phyloP scores from a whole-genome alignment of 2,113 vertebrate species.

The Centrocercus urophasianus region DNA sequence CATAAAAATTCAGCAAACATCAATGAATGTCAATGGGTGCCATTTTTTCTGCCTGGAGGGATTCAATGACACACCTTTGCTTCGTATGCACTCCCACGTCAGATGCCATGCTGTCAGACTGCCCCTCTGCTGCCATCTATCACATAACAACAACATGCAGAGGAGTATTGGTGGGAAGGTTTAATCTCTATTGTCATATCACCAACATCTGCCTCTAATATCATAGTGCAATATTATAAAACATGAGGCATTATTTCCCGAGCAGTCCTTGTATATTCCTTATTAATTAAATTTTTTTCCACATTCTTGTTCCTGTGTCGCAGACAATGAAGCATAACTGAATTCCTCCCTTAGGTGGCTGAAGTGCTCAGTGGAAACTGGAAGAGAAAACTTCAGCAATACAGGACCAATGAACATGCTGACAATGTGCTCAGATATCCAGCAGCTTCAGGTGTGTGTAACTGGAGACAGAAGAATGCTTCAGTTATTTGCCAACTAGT shows the following conservation, averaged over 20 bases:
- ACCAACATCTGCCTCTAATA: neutral
- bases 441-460: neutral
- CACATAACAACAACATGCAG: neutral
- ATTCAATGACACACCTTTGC: neutral
- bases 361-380: neutral
- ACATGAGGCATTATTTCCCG: neutral
- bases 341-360: neutral
- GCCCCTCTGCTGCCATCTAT: neutral
- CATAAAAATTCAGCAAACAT: neutral
- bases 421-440: neutral
- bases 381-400: neutral
- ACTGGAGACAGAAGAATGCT: neutral
- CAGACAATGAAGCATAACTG: neutral
- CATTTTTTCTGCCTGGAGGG: neutral
- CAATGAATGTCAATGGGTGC: neutral
- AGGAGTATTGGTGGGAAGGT: neutral
- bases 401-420: neutral
- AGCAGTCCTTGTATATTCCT: neutral
- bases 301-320: neutral
- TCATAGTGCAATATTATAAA: neutral
- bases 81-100: neutral
- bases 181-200: neutral
- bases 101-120: neutral
- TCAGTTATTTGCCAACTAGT: neutral
- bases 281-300: conserved; percentile 30